Conservation (phyloP, 92 coral and sea anemone genomes). For the Zoanthus sociatus region DNA sequence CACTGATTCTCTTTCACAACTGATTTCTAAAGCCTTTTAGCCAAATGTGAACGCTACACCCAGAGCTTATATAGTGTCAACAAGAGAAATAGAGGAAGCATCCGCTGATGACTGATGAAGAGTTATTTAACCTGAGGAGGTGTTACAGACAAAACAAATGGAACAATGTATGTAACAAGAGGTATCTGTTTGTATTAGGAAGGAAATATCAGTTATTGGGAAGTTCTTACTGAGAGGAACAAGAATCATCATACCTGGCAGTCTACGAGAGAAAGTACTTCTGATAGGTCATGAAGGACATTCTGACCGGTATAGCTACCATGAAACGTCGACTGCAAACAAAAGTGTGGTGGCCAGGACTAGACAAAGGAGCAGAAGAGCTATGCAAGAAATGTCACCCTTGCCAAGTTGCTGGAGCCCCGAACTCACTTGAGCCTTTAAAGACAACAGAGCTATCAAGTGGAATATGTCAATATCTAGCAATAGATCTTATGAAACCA, state of each 20-base stretch:
- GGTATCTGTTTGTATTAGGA: slow-evolving; percentile 3
- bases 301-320: slow-evolving; percentile 49
- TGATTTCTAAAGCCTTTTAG: slow-evolving; percentile 38
- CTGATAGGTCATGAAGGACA: slow-evolving; percentile 65
- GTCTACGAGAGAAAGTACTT: slow-evolving; percentile 51
- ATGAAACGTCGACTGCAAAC: slow-evolving; percentile 62
- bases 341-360: slow-evolving; percentile 73
- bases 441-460: slow-evolving; percentile 54
- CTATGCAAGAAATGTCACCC: slow-evolving; percentile 53
- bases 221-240: slow-evolving; percentile 63
- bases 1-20: slow-evolving; percentile 48
- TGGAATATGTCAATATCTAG: slow-evolving; percentile 65
- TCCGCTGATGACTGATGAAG: slow-evolving; percentile 57
- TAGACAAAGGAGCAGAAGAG: slow-evolving; percentile 53
- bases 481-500: slow-evolving; percentile 57
- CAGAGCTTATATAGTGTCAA: slow-evolving; percentile 51
- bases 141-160: slow-evolving; percentile 31
- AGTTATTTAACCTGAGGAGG: slow-evolving; percentile 51
- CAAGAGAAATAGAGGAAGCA: slow-evolving; percentile 68
- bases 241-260: slow-evolving; percentile 47
- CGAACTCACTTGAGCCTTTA: slow-evolving; percentile 67
- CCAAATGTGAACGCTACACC: slow-evolving; percentile 66
- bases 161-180: slow-evolving; percentile 54
- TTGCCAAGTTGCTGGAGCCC: slow-evolving; percentile 66
- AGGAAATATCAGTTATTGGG: slow-evolving; percentile 53